A percentile compares a stretch with the other conserved stretches of the same genome.
phyloP scores from a whole-genome alignment of 2,797 vertebrate species.

The Rhabdomys pumilio region DNA sequence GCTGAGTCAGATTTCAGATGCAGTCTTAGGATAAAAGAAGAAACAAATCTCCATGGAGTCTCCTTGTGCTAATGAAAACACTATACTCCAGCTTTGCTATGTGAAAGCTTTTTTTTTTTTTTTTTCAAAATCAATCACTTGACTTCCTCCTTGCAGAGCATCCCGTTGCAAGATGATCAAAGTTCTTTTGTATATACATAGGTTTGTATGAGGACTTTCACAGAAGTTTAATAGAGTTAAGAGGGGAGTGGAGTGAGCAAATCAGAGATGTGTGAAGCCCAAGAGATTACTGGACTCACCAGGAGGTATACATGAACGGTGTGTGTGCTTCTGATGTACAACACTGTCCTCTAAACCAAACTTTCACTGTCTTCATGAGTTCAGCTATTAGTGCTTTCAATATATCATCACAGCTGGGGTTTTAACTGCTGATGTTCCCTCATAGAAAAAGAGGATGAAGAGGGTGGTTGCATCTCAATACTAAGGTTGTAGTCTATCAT shows the following conservation, averaged over 20 bases:
- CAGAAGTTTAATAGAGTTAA: background rate
- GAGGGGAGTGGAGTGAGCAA: background rate
- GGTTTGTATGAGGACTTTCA: background rate
- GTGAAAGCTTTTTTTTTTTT: background rate
- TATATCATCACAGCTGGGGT: background rate
- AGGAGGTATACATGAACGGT: background rate
- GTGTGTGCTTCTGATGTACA: background rate
- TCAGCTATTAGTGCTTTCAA: background rate
- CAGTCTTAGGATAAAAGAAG: background rate
- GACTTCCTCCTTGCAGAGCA: background rate
- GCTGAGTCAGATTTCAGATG: slow-evolving; percentile 31
- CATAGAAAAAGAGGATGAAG: background rate
- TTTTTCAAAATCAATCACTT: slow-evolving; percentile 9
- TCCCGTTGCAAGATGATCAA: background rate
- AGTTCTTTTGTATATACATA: too few relatives aligned
- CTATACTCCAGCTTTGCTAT: background rate
- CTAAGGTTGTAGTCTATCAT: background rate
- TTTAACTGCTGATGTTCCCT: background rate
- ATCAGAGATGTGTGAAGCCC: background rate
- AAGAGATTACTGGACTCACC: background rate
- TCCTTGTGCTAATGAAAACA: background rate
- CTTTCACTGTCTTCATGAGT: background rate
- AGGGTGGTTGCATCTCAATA: background rate
- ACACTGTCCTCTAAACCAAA: background rate
- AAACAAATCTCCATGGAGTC: background rate